A percentile compares a stretch with the other conserved stretches of the same genome.
phyloP scores from a whole-genome alignment of 1,140 invertebrate genomes.

The Drosophila nebulosa region DNA sequence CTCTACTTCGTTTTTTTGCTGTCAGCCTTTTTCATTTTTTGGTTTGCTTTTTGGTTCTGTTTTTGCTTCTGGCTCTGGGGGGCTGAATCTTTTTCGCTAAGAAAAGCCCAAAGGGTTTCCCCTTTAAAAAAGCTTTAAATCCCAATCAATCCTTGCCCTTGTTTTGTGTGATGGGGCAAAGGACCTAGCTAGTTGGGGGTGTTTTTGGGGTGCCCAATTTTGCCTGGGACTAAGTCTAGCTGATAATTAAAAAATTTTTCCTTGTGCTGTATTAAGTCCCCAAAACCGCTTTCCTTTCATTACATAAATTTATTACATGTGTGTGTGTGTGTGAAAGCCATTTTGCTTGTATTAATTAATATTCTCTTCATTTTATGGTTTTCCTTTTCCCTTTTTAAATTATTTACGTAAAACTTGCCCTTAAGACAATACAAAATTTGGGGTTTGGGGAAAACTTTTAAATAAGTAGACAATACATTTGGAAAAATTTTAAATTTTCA shows the following conservation, averaged over 20 bases:
- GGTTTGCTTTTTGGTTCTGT: background rate
- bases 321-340: background rate
- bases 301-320: conserved; percentile 12
- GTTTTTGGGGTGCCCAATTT: conserved; percentile 4
- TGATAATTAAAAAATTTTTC: conserved; percentile 76
- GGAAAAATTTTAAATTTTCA: background rate
- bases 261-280: conserved; percentile 42
- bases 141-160: conserved; percentile 65
- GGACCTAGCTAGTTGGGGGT: background rate
- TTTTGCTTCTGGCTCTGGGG: conserved; percentile 4
- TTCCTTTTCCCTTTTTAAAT: background rate
- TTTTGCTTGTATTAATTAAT: background rate
- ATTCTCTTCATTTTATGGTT: background rate
- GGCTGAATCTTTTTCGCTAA: conserved; percentile 7
- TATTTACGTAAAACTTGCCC: background rate
- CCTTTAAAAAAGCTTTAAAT: conserved; percentile 77
- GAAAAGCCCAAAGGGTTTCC: conserved; percentile 39
- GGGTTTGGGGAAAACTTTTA: background rate
- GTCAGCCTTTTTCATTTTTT: conserved; percentile 31
- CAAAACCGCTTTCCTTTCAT: background rate
- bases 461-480: background rate
- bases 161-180: conserved; percentile 32
- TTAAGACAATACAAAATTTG: background rate
- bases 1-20: conserved; percentile 72
- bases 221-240: conserved; percentile 30